These are phyloP conservation scores for Tridacna gigas DNA, from an alignment of 2,888 invertebrate species.

Conservation along the genomic window DNA sequence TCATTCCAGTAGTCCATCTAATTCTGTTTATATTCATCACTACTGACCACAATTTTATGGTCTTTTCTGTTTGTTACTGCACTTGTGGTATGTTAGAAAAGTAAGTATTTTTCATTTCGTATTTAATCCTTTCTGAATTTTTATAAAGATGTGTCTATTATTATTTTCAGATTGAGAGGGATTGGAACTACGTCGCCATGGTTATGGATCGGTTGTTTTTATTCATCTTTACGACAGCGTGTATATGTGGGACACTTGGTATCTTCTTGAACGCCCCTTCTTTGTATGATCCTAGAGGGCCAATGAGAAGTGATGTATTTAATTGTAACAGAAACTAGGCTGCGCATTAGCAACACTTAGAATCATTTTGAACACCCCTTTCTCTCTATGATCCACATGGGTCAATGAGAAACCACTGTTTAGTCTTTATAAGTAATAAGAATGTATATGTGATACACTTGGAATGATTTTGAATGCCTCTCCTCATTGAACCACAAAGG, in stretches of 20 bases:
- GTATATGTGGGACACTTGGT: slow-evolving; percentile 82
- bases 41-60: no score
- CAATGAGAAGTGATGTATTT: slow-evolving; percentile 54
- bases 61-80: no score
- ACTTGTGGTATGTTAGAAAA: no score
- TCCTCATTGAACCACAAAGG: no score
- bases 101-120: not conserved
- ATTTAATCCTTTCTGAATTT: not conserved
- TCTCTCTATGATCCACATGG: not conserved
- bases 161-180: slow-evolving; percentile 78
- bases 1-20: no score
- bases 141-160: not conserved
- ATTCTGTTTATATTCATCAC: no score
- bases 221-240: slow-evolving; percentile 82
- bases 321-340: slow-evolving; percentile 35
- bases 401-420: no score
- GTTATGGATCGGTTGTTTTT: slow-evolving; percentile 83
- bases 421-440: no score
- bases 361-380: not conserved
- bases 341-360: not conserved
- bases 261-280: slow-evolving; percentile 83
- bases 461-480: no score
- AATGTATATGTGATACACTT: no score
- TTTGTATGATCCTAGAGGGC: slow-evolving; percentile 78
- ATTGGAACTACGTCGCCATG: slow-evolving; percentile 85